These are phyloP conservation scores for Psephotus haematonotus DNA, from an alignment of 2,113 vertebrate species.

Conservation along the genomic window DNA sequence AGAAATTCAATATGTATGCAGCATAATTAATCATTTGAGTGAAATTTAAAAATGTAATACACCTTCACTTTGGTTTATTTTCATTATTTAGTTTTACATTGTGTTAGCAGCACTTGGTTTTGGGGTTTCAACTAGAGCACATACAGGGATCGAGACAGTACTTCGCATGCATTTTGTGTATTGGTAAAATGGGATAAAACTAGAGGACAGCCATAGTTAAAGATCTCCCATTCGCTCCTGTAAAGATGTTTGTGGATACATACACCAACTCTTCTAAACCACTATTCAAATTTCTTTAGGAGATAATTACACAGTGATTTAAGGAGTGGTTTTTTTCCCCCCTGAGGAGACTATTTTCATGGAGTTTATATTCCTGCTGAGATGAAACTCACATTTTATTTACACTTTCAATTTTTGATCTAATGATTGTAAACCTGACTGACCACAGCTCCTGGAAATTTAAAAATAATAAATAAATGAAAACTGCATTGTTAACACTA, in stretches of 20 bases:
- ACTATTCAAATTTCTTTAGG: background rate
- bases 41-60: background rate
- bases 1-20: background rate
- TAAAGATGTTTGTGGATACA: background rate
- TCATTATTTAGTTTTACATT: background rate
- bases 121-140: background rate
- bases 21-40: fast-evolving
- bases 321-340: fast-evolving
- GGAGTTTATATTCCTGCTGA: background rate
- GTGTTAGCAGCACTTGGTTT: background rate
- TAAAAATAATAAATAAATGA: background rate
- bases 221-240: background rate
- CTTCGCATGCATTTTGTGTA: fast-evolving
- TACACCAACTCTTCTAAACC: background rate
- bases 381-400: background rate
- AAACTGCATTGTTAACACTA: background rate
- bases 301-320: background rate
- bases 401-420: background rate
- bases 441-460: background rate
- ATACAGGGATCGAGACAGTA: fast-evolving
- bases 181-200: background rate
- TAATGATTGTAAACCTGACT: background rate
- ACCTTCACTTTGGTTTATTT: background rate
- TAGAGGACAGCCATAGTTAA: background rate
- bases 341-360: background rate